A percentile compares a stretch with the other conserved stretches of the same genome.
Conservation (phyloP, 2,888 invertebrate species). For the Leptinotarsa haldemani region DNA sequence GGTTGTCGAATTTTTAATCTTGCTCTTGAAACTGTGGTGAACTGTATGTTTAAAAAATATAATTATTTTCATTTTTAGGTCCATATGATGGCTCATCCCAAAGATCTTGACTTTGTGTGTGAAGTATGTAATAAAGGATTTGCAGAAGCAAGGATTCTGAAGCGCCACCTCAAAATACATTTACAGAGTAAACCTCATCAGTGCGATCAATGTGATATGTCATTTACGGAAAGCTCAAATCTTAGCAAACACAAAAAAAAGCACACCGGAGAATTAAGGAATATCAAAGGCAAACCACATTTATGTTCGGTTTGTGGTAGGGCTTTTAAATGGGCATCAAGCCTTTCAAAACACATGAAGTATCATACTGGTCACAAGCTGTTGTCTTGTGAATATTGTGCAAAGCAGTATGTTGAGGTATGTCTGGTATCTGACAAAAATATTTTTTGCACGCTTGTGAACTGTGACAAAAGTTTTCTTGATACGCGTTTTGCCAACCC, state of each 20-base stretch:
- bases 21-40: no score
- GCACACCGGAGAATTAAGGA: conserved; percentile 67
- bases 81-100: conserved; percentile 65
- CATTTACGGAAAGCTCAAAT: conserved; percentile 68
- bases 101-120: conserved; percentile 62
- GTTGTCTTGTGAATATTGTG: conserved; percentile 65
- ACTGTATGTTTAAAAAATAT: no score
- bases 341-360: conserved; percentile 68
- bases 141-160: conserved; percentile 64
- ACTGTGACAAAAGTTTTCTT: background rate
- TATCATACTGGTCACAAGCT: conserved; percentile 68
- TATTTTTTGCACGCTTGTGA: background rate
- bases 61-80: conserved; percentile 51
- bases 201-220: conserved; percentile 67
- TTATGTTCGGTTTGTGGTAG: conserved; percentile 67
- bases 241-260: conserved; percentile 67
- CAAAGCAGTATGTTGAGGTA: conserved; percentile 67
- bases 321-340: conserved; percentile 68
- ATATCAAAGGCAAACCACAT: conserved; percentile 65
- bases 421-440: conserved; percentile 31
- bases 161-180: conserved; percentile 67
- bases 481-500: no score
- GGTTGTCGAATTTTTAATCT: no score
- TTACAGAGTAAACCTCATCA: conserved; percentile 66
- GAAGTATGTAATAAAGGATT: conserved; percentile 64